Evolutionary conservation across 2,113 vertebrate species (phyloP).

Genomic region (Dasypus novemcinctus): DNA sequence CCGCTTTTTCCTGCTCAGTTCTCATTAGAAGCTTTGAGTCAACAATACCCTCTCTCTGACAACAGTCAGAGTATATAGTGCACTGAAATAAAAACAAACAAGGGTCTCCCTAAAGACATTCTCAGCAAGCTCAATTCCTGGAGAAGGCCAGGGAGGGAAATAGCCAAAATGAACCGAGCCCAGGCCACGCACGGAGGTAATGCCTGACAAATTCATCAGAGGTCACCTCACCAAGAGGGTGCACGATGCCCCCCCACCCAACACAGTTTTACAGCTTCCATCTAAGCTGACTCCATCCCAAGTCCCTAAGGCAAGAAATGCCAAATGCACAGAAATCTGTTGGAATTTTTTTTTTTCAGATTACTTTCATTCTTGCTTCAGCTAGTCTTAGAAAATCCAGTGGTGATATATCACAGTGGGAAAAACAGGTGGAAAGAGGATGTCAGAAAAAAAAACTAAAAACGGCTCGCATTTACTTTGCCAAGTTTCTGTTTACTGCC

Average conservation of each 20-base stretch:
- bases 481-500: not conserved
- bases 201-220: not conserved
- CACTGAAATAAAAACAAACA: constrained; percentile 83
- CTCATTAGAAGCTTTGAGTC: constrained; percentile 82
- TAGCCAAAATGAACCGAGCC: not conserved
- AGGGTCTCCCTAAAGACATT: constrained; percentile 75
- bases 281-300: not conserved
- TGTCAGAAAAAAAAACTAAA: not conserved
- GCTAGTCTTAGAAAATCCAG: constrained; percentile 19
- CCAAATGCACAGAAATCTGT: not conserved
- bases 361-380: not conserved
- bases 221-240: not conserved
- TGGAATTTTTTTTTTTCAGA: not conserved
- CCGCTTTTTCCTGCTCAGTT: constrained; percentile 72
- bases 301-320: not conserved
- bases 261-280: not conserved
- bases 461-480: not conserved
- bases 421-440: not conserved
- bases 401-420: not conserved
- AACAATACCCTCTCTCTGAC: constrained; percentile 81
- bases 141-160: constrained; percentile 17
- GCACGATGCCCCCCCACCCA: not conserved
- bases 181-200: not conserved
- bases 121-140: constrained; percentile 74
- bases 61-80: constrained; percentile 79